Evolutionary conservation across 2,113 vertebrate species (phyloP).

Genomic region (Furnarius figulus): DNA sequence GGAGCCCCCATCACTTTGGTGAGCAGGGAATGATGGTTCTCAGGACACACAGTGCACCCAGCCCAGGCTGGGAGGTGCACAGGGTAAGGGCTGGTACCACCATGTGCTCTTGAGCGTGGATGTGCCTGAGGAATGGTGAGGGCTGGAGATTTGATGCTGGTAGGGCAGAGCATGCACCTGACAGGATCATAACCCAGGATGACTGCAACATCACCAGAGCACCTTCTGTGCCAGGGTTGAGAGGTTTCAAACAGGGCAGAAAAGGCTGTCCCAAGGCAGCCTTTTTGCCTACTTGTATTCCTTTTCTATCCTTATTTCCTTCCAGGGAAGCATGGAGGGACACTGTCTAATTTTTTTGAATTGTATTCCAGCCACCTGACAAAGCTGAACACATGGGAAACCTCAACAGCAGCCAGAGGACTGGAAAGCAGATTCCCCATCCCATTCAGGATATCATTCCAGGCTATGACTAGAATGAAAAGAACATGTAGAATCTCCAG

Average conservation of each 20-base stretch:
- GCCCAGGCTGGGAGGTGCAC: not conserved
- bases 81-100: not conserved
- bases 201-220: not conserved
- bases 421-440: not conserved
- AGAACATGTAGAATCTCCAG: not conserved
- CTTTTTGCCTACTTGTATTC: not conserved
- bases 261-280: not conserved
- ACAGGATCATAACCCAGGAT: not conserved
- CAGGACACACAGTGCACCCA: not conserved
- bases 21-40: not conserved
- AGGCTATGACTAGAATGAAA: not conserved
- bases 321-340: not conserved
- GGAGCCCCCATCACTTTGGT: rapidly evolving
- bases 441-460: not conserved
- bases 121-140: rapidly evolving
- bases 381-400: not conserved
- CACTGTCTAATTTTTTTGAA: not conserved
- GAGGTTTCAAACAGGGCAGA: not conserved
- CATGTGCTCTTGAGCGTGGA: not conserved
- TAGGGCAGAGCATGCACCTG: not conserved
- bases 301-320: not conserved
- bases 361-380: slow-evolving; percentile 11
- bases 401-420: not conserved
- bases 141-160: not conserved
- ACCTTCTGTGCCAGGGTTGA: not conserved